A percentile compares a stretch with the other conserved stretches of the same genome.
These are phyloP conservation scores for Marmota monax DNA, from an alignment of 2,113 vertebrate species.

Conservation along the genomic window DNA sequence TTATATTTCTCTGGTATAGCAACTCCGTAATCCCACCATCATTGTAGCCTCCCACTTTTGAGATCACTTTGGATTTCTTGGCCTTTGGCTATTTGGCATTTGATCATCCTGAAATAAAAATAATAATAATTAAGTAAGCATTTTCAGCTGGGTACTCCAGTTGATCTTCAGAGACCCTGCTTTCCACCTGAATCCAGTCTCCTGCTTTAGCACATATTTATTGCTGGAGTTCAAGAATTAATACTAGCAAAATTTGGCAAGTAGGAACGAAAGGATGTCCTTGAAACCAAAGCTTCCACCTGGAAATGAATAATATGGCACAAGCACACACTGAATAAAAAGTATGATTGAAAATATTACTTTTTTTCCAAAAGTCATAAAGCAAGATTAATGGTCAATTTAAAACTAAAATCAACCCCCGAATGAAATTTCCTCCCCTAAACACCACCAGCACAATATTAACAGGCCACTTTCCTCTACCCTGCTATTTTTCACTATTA, in stretches of 20 bases:
- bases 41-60: background rate
- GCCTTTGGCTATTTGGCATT: constrained; percentile 15
- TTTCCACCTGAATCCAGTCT: constrained; percentile 30
- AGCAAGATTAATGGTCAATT: constrained; percentile 66
- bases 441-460: background rate
- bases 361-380: constrained; percentile 57
- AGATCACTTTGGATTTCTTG: background rate
- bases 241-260: constrained; percentile 47
- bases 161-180: constrained; percentile 41
- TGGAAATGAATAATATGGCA: constrained; percentile 49
- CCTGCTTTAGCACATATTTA: background rate
- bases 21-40: background rate
- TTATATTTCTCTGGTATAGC: background rate
- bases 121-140: constrained; percentile 45
- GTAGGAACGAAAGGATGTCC: constrained; percentile 27
- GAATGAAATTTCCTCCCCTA: constrained; percentile 55
- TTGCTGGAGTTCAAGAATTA: constrained; percentile 57
- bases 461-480: constrained; percentile 21
- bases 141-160: constrained; percentile 34
- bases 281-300: constrained; percentile 63
- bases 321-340: constrained; percentile 60
- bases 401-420: constrained; percentile 68
- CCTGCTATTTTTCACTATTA: constrained; percentile 56
- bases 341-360: constrained; percentile 28
- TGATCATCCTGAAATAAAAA: constrained; percentile 54